A percentile compares a stretch with the other conserved stretches of the same genome.
phyloP scores from a whole-genome alignment of 2,797 vertebrate species.

The Eupleurogrammus muticus region DNA sequence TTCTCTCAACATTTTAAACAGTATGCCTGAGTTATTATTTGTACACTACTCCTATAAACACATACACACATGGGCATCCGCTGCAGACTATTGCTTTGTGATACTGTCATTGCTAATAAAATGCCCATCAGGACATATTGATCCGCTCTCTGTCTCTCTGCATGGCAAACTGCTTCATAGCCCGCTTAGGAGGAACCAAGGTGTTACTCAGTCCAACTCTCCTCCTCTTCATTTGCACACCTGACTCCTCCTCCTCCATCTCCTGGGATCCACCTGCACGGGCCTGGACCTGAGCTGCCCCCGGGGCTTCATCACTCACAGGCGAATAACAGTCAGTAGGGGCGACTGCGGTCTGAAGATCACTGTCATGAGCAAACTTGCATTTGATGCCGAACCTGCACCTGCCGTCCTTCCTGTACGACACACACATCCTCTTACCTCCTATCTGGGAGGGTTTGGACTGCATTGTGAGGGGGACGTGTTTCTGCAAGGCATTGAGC shows the following conservation, averaged over 20 bases:
- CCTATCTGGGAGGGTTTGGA: slow-evolving; percentile 82
- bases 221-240: slow-evolving; percentile 75
- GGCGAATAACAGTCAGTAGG: slow-evolving; percentile 19
- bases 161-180: slow-evolving; percentile 79
- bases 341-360: slow-evolving; percentile 75
- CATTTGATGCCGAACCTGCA: slow-evolving; percentile 88
- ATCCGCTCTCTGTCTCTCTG: slow-evolving; percentile 74
- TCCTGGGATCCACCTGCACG: slow-evolving; percentile 27
- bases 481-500: slow-evolving; percentile 84
- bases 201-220: slow-evolving; percentile 84
- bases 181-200: slow-evolving; percentile 85
- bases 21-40: slow-evolving; percentile 4
- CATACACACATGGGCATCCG: neutral
- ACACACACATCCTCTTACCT: slow-evolving; percentile 82
- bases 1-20: neutral
- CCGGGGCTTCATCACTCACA: slow-evolving; percentile 17
- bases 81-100: slow-evolving; percentile 15
- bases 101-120: slow-evolving; percentile 4
- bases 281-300: neutral
- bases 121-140: slow-evolving; percentile 71
- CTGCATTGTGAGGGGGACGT: slow-evolving; percentile 85
- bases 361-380: slow-evolving; percentile 88
- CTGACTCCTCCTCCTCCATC: slow-evolving; percentile 47
- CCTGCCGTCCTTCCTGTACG: slow-evolving; percentile 85
- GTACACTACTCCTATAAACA: neutral